Percentiles rank a stretch among this genome's conserved stretches.
phyloP scores from a whole-genome alignment of 2,888 invertebrate species.

The Drosophila atripex region DNA sequence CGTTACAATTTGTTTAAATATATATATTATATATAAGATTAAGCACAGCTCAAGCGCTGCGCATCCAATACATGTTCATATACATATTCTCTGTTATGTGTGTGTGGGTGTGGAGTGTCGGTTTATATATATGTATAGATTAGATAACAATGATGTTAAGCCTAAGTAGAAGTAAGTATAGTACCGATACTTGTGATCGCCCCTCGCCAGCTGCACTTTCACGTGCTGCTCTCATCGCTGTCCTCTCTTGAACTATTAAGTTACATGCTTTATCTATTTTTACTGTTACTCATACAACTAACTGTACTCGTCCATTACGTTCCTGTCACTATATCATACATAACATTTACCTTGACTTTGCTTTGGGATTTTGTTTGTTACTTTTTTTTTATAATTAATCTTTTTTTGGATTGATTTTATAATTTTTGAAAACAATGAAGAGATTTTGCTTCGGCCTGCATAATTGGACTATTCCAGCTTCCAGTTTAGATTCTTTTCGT shows the following conservation, averaged over 20 bases:
- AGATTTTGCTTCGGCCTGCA: conserved; percentile 39
- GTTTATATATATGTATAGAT: conserved; percentile 67
- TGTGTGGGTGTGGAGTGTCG: conserved; percentile 39
- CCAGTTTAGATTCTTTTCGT: conserved; percentile 25
- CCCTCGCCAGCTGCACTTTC: conserved; percentile 47
- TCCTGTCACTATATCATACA: conserved; percentile 67
- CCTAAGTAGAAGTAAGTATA: conserved; percentile 73
- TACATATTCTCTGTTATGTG: conserved; percentile 62
- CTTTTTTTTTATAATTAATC: conserved; percentile 47
- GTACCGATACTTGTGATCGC: conserved; percentile 68
- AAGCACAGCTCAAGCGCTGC: conserved; percentile 43
- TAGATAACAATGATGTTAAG: conserved; percentile 80
- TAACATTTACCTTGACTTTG: conserved; percentile 55
- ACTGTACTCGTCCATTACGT: conserved; percentile 61
- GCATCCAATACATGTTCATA: conserved; percentile 67
- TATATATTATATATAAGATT: conserved; percentile 46
- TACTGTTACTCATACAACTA: conserved; percentile 68
- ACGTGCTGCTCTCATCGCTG: conserved; percentile 36
- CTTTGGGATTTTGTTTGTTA: conserved; percentile 19
- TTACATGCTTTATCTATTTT: conserved; percentile 72
- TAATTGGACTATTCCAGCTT: conserved; percentile 33
- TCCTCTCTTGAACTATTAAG: conserved; percentile 64
- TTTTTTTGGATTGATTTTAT: not conserved
- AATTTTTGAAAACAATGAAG: conserved; percentile 35
- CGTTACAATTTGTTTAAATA: conserved; percentile 68